Conservation (phyloP, 1,140 invertebrate genomes). For the Paraescarpia echinospica region DNA sequence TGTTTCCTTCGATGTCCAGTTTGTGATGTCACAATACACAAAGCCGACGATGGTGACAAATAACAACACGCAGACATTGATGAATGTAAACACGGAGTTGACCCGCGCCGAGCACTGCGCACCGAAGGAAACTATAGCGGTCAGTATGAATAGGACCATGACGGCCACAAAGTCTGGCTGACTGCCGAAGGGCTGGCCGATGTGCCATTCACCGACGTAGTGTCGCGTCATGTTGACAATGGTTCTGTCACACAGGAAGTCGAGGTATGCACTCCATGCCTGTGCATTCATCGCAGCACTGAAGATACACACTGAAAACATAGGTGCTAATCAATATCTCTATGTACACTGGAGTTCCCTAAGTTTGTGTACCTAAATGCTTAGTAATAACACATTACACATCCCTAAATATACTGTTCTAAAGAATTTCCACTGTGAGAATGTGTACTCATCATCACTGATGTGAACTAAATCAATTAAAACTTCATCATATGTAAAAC, state of each 20-base stretch:
- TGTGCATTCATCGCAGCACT: conserved; percentile 62
- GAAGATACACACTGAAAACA: conserved; percentile 42
- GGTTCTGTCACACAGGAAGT: conserved; percentile 41
- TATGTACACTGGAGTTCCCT: no score
- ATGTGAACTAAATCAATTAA: no score
- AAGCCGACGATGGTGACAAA: conserved; percentile 66
- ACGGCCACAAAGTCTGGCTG: conserved; percentile 38
- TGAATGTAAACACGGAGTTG: conserved; percentile 36
- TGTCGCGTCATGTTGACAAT: conserved; percentile 50
- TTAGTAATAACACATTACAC: no score
- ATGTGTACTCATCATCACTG: no score
- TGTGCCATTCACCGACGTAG: conserved; percentile 61
- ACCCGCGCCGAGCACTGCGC: conserved; percentile 38
- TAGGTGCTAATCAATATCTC: not conserved
- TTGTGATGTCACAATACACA: conserved; percentile 34
- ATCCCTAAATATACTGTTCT: no score
- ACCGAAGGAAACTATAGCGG: conserved; percentile 62
- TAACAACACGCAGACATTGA: conserved; percentile 35
- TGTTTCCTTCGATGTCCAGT: conserved; percentile 35
- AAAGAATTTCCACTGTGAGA: no score
- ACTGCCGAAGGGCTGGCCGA: conserved; percentile 12
- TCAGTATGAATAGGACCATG: conserved; percentile 29
- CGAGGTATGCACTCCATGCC: conserved; percentile 50
- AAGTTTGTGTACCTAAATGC: no score
- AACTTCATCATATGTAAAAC: no score